Evolutionary conservation across 2,888 invertebrate genomes (phyloP), one percentile per base, ranked within the genome.

Genomic region (Agrilus cyanescens): DNA sequence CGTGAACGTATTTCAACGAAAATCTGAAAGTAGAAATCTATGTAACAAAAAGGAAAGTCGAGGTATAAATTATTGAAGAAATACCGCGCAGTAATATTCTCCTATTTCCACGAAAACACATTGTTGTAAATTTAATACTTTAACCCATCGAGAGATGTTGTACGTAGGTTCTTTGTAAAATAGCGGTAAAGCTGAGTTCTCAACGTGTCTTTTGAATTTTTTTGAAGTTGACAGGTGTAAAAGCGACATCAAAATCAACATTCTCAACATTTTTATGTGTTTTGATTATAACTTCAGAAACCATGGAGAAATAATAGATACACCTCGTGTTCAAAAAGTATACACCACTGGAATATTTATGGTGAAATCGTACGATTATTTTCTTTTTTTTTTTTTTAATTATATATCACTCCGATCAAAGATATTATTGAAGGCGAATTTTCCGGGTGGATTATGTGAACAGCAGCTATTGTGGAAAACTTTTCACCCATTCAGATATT

Each of bases 81-180:
- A n/a, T 53, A 69, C 69, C 37, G 66, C 66, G 52, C 65, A 69
- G 55, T 63, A 67, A 49, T 62, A 61, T 48, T 70, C 63, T 13
- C 70, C 69, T 41, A 70, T 63, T 51, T 68, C 69, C 12, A 71
- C 65, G 42, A 70, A 59, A 25, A 61, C 65, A 46, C 70, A 70
- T 32, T 65, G 64, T 53, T 71, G 68, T 29, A 70, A 55, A 52
- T 69, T 60, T 34, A 71, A 53, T 42, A 62, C 56, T 35, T 52
- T 52, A 12, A 65, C 59, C 64, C 66, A 69, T 13, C 54, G 44
- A 14, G 57, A 57, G 41, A 69, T 57, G 46, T 68, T 60, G 48
- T 69, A 69, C 5, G 49, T 44, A 1, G 57, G 53, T 40, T 54
- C 52, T 12, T 49, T 52, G n/a, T 52, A 41, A 38, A 53, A 51